These are phyloP conservation scores for Cryptotermes secundus DNA, from an alignment of 1,140 invertebrate species.

Conservation along the genomic window DNA sequence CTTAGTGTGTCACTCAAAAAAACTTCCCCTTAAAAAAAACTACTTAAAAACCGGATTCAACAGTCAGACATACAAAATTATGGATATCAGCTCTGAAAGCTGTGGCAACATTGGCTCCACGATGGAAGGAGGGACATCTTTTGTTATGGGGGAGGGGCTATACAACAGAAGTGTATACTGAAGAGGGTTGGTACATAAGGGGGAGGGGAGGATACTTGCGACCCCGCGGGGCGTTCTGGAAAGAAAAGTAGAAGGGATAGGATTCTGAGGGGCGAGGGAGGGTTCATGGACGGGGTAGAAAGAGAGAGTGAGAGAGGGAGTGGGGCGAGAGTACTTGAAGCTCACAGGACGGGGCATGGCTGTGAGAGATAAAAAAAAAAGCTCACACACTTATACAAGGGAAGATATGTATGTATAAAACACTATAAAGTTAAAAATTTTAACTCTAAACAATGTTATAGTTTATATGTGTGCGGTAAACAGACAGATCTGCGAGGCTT, in stretches of 20 bases:
- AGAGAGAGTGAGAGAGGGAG: background rate
- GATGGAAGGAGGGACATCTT: slow-evolving; percentile 5
- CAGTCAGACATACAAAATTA: slow-evolving; percentile 8
- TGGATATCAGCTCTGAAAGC: background rate
- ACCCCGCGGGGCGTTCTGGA: background rate
- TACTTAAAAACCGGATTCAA: slow-evolving; percentile 18
- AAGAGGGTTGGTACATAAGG: background rate
- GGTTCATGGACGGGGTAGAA: background rate
- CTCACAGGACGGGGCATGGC: background rate
- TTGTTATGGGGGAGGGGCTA: slow-evolving; percentile 8
- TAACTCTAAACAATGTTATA: slow-evolving; percentile 7
- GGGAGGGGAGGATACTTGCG: background rate
- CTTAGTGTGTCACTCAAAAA: slow-evolving; percentile 13
- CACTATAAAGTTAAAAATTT: slow-evolving; percentile 10
- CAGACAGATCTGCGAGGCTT: background rate
- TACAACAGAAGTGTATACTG: background rate
- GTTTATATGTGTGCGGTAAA: slow-evolving; percentile 11
- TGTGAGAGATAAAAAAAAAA: background rate
- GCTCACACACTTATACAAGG: background rate
- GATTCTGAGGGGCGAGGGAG: background rate
- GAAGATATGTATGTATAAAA: background rate
- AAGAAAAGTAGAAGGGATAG: background rate
- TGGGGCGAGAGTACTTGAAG: background rate
- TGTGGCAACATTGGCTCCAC: background rate
- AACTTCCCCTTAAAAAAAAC: background rate